Evolutionary conservation across 2,797 vertebrate species (phyloP).

Genomic region (Acanthiza pusilla): DNA sequence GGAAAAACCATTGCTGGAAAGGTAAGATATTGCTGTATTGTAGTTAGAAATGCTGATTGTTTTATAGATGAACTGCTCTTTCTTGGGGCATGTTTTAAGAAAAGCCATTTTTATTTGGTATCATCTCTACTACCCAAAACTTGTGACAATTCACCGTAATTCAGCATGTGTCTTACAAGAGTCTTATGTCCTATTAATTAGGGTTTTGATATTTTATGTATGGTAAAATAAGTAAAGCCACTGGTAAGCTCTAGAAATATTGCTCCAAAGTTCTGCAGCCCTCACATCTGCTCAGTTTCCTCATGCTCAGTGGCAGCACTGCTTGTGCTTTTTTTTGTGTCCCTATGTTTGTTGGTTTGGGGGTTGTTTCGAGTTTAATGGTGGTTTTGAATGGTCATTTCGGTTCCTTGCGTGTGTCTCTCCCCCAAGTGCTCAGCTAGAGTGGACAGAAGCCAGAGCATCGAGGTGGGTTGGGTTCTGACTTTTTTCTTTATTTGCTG

Average conservation of each 20-base stretch:
- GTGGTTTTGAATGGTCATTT: background rate
- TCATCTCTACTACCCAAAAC: background rate
- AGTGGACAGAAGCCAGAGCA: background rate
- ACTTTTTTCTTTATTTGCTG: background rate
- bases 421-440: fast-evolving
- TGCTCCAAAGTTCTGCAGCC: fast-evolving
- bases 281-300: background rate
- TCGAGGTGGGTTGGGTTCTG: background rate
- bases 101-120: background rate
- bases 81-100: background rate
- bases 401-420: fast-evolving
- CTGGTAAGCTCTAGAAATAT: background rate
- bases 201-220: background rate
- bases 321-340: no score
- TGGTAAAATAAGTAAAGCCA: background rate
- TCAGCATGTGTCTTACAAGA: background rate
- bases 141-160: background rate
- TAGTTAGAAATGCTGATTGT: background rate
- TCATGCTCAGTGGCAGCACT: fast-evolving
- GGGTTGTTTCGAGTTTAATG: background rate
- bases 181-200: background rate
- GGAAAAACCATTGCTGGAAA: background rate
- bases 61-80: background rate
- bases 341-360: fast-evolving
- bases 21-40: background rate